Evolutionary conservation across 1,140 invertebrate species (phyloP), one percentile per base, ranked within the genome.

Genomic region (Philaenus spumarius): DNA sequence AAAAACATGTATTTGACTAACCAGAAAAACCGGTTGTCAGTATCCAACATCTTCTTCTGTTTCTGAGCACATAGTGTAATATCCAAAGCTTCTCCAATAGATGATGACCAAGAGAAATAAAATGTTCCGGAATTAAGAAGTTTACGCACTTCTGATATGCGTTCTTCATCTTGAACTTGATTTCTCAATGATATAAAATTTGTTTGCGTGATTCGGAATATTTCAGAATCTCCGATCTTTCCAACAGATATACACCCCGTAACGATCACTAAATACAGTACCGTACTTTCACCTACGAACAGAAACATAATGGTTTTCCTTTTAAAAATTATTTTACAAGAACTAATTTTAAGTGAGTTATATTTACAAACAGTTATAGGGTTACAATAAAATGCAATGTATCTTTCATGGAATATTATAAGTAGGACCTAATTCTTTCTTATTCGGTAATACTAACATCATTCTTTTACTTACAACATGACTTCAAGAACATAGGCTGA

Each of bases 51-150:
- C 68, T 87, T 87, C 46, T 82, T 80, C 69, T 86, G 81, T 65
- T 90, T 81, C 72, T 98, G 95, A 39, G 90, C 90, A 76, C 93
- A 96, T 23, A 98, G 73, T 11, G 93, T 97, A 20, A 98, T 81
- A 77, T 98, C 94, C 67, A 95, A 73, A 46, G 77, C 73, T 39
- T 79, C 73, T 37, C 77, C 73, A 59, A 71, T 64, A 30, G 72
- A 61, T 19, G 79, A 79, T 19, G 79, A 79, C 85, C 93, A 94
- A 1, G 93, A 90, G 73, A 98, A 97, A 70, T 97, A 98, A 73
- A 97, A 97, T 15, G 94, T 96, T 11, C 95, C 95, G 20, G 94
- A 97, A 73, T 94, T 97, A 2, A 98, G 76, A 30, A 98, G 76
- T 75, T 95, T 96, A 55, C 87, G 75, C 12, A 93, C 79, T 71